phyloP scores from a whole-genome alignment of 2,888 invertebrate genomes.

The Sinotaia quadrata region DNA sequence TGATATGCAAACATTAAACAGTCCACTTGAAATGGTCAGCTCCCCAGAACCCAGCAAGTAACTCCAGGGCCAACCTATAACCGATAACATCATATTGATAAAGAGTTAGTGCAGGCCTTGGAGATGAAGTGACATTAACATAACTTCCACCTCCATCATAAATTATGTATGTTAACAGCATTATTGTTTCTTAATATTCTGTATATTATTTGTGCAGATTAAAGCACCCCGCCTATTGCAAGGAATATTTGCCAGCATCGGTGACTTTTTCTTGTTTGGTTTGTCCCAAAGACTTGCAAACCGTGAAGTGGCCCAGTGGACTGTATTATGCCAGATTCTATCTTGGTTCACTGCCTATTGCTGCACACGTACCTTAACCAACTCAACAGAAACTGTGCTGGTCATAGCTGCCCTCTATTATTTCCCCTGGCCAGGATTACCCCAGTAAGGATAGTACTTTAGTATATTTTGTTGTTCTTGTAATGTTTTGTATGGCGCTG shows the following conservation, averaged over 20 bases:
- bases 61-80: too few species aligned
- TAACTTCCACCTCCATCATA: too few species aligned
- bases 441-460: conserved; percentile 33
- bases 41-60: too few species aligned
- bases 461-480: too few species aligned
- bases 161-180: too few species aligned
- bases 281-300: conserved; percentile 73
- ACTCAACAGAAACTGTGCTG: conserved; percentile 87
- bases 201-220: conserved; percentile 75
- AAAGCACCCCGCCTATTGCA: conserved; percentile 86
- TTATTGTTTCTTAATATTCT: not conserved
- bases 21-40: too few species aligned
- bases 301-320: conserved; percentile 77
- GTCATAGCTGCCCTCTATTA: conserved; percentile 86
- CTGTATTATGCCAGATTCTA: conserved; percentile 81
- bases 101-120: too few species aligned
- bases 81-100: too few species aligned
- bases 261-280: conserved; percentile 81
- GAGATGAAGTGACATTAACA: too few species aligned
- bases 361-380: conserved; percentile 88
- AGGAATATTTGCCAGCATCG: conserved; percentile 82
- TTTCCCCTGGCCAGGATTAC: conserved; percentile 71
- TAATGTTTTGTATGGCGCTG: too few species aligned
- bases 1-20: too few species aligned
- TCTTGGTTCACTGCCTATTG: conserved; percentile 96